Evolutionary conservation across 2,113 vertebrate species (phyloP).

Genomic region (Muntiacus muntjak): DNA sequence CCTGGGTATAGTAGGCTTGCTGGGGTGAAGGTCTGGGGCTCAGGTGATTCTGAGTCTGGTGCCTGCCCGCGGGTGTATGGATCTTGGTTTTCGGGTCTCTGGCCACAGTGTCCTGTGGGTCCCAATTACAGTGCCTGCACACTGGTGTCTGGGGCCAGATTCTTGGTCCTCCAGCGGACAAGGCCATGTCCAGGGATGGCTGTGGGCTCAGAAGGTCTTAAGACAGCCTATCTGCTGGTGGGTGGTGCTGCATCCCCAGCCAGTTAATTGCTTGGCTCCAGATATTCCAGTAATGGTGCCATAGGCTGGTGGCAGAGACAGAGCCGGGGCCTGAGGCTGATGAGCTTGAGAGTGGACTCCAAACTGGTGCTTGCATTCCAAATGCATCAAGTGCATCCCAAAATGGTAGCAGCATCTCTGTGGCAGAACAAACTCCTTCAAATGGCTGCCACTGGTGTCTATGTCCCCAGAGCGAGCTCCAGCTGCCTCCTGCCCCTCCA

Average conservation of each 20-base stretch:
- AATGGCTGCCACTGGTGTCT: not conserved
- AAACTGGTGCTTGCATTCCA: not conserved
- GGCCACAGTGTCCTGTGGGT: not conserved
- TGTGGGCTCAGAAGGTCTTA: not conserved
- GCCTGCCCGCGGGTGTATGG: not conserved
- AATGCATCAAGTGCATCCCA: not conserved
- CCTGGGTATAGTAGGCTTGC: not conserved
- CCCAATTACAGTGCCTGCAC: not conserved
- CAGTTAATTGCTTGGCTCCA: not conserved
- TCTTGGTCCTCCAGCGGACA: not conserved
- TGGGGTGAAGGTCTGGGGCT: not conserved
- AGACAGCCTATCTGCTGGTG: not conserved
- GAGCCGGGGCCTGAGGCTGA: not conserved
- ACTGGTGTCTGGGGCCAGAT: not conserved
- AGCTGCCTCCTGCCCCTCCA: not conserved
- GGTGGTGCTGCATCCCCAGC: not conserved
- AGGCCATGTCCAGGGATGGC: not conserved
- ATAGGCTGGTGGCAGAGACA: not conserved
- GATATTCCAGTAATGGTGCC: not conserved
- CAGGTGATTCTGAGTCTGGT: not conserved
- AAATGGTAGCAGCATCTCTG: rapidly evolving
- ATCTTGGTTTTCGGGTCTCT: not conserved
- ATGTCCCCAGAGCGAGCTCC: not conserved
- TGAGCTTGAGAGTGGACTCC: not conserved
- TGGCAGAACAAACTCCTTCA: not conserved